Evolutionary conservation across 2,797 vertebrate genomes (phyloP), one percentile per base, ranked within the genome.

Genomic region (Setipinna tenuifilis): DNA sequence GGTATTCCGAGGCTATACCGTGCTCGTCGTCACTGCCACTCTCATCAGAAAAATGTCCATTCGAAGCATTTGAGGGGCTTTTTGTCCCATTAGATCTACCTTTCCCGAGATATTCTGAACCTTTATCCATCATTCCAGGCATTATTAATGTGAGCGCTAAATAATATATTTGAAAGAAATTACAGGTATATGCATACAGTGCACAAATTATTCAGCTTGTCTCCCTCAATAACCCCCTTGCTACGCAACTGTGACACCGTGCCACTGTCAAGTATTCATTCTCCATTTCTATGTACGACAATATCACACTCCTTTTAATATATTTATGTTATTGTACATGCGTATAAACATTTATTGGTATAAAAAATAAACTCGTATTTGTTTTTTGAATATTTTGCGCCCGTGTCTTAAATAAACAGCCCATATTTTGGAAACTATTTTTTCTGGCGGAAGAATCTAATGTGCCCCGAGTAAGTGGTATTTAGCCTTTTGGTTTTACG

Each of bases 11-110:
- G 95, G 96, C 96, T 97, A 96, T 96, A 96, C 97, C 97, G 96
- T 98, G 97, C 90, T 98, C 97, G 94, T 98, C 98, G 95, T 98
- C 97, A 94, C 97, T 97, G 94, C 97, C 97, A 93, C 97, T 98
- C 68, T 97, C 97, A 85, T 97, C 96, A 10, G 96, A 94, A 85
- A 95, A 94, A 94, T 96, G 97, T 87, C 97, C 97, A 91, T 97
- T 97, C 41, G 97, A 97, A 14, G 97, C 95, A 90, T 92, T 94
- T 78, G 96, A 96, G 82, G 97, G 96, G 93, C 95, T 98, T 94
- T 98, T 98, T 90, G 97, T 95, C 68, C 97, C 96, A 91, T 97
- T 97, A 7, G 95, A 95, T 17, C 97, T 97, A 84, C 93, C 96
- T 91, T 97, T 98, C 7, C 96, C 97, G n/a, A 98, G 83, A 84